Evolutionary conservation across 2,113 vertebrate genomes (phyloP), one percentile per base, ranked within the genome.

Genomic region (Gadus macrocephalus): DNA sequence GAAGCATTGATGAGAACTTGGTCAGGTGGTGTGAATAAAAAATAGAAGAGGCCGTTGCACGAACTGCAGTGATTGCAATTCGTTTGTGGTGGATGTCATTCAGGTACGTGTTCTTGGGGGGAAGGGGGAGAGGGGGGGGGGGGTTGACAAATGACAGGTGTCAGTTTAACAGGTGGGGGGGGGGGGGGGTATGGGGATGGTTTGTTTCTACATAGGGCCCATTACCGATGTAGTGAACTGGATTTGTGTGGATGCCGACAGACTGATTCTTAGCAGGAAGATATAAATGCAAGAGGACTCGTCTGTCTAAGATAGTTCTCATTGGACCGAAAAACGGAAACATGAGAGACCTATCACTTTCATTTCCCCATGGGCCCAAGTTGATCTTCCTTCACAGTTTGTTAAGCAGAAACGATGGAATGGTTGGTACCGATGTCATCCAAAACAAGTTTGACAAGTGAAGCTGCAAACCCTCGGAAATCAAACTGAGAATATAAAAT

Each of bases 401-500:
- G 73, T 71, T 80, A 67, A 77, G 28, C 49, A 70, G 69, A 71
- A 64, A 63, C 66, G 66, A 67, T 27, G 15, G 35, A 15, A 9
- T n/a, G 8, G 42, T 16, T n/a, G 38, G 4, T 6, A 68, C 76
- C 82, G 78, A 81, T 68, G 72, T 28, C 62, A 42, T 73, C 72
- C 69, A 80, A 76, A 67, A 75, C 55, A 58, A 17, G 74, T 77
- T 78, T 82, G 73, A 83, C 79, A 83, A 70, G 64, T 53, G 22
- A 69, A 62, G 65, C 66, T 49, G 67, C 66, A 71, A 66, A 49
- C 35, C 73, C 64, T 77, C 68, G 71, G 72, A 75, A 85, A 74
- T 84, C 68, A 77, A 76, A 82, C 58, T 62, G 60, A 75, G 84
- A 85, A 83, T 66, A 74, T 65, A 86, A 89, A 83, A 82, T 78